A percentile compares a stretch with the other conserved stretches of the same genome.
Conservation (phyloP, 2,113 vertebrate species). For the Gymnogyps californianus region DNA sequence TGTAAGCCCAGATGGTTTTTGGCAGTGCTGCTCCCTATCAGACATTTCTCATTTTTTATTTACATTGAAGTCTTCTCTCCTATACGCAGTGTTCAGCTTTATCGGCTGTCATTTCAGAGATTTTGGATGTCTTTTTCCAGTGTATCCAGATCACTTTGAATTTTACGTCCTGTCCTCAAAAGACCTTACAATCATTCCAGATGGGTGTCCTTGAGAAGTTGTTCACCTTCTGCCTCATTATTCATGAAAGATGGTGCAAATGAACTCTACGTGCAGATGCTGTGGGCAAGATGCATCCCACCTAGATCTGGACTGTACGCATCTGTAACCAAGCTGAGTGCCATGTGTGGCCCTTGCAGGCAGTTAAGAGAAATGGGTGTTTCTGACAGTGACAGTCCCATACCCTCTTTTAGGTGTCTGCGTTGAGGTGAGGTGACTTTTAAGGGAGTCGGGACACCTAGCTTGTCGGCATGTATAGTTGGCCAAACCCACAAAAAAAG, state of each 20-base stretch:
- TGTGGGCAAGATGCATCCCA: background rate
- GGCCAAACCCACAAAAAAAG: background rate
- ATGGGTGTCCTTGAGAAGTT: background rate
- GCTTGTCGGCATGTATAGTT: background rate
- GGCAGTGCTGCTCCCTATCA: background rate
- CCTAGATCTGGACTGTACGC: background rate
- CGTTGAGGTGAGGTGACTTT: background rate
- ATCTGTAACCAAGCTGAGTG: background rate
- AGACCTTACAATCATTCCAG: background rate
- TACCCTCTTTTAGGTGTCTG: background rate
- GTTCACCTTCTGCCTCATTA: background rate
- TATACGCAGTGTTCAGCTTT: background rate
- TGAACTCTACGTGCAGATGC: background rate
- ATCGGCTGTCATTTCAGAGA: rapidly evolving
- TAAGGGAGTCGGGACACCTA: background rate
- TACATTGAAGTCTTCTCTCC: background rate
- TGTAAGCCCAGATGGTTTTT: background rate
- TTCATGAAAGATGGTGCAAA: background rate
- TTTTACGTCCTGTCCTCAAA: background rate
- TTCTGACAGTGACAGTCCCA: background rate
- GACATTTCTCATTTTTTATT: background rate
- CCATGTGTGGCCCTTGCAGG: background rate
- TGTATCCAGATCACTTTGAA: background rate
- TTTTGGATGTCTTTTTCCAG: background rate
- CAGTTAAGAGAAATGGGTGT: background rate